Evolutionary conservation across 1,140 invertebrate genomes (phyloP).

Genomic region (Drosophila mojavensis): DNA sequence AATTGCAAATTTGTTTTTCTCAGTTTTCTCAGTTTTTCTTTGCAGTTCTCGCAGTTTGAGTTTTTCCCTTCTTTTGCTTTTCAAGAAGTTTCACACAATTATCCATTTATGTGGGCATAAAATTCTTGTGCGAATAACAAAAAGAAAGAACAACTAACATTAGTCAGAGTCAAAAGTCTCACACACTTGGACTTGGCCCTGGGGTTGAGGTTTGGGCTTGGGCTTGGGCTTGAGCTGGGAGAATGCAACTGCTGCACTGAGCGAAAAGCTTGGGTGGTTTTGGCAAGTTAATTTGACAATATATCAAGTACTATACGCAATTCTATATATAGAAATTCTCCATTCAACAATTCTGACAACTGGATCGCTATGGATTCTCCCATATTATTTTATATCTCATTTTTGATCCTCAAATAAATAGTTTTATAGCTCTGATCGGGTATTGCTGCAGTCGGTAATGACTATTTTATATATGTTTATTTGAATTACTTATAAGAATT

Average conservation of each 20-base stretch:
- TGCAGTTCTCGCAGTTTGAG: not conserved
- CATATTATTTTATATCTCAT: too few relatives aligned
- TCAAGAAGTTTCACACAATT: slow-evolving; percentile 64
- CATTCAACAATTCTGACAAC: too few relatives aligned
- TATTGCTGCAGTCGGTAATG: too few relatives aligned
- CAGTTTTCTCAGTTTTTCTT: not conserved
- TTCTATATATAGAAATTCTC: too few relatives aligned
- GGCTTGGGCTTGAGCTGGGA: not conserved
- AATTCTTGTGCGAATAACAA: slow-evolving; percentile 60
- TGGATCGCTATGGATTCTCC: too few relatives aligned
- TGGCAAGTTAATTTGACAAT: too few relatives aligned
- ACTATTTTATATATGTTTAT: too few relatives aligned
- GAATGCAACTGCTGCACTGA: slow-evolving; percentile 3
- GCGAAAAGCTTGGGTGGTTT: not conserved
- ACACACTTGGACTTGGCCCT: slow-evolving; percentile 52
- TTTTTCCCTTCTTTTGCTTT: not conserved
- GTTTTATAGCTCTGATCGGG: not conserved
- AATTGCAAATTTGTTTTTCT: slow-evolving; percentile 52
- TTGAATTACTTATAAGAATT: too few relatives aligned
- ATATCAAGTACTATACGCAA: not conserved
- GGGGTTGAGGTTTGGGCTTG: slow-evolving; percentile 26
- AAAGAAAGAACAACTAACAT: slow-evolving; percentile 22
- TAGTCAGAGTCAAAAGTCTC: slow-evolving; percentile 20
- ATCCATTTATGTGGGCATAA: slow-evolving; percentile 49
- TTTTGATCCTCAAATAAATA: too few relatives aligned